Evolutionary conservation across 1,140 invertebrate species (phyloP).

Genomic region (Gryllus bimaculatus): DNA sequence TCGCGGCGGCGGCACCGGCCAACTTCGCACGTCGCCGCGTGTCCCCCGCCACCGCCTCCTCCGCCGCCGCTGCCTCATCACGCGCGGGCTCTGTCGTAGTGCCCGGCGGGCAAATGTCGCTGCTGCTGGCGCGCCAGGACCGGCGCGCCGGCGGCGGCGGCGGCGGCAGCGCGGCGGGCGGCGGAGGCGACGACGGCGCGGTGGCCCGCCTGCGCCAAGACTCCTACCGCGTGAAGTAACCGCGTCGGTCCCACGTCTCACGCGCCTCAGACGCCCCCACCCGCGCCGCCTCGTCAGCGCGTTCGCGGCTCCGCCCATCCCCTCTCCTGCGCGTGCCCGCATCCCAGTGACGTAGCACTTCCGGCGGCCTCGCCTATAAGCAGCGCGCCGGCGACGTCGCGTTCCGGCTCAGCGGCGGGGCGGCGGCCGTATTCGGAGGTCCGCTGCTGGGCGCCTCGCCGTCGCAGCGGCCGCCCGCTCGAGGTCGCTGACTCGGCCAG

Average conservation of each 20-base stretch:
- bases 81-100: background rate
- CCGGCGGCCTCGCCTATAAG: too few species aligned
- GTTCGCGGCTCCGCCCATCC: background rate
- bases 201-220: background rate
- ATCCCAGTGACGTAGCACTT: background rate
- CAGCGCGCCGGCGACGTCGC: background rate
- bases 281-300: background rate
- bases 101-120: background rate
- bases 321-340: background rate
- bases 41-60: too few species aligned
- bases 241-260: too few species aligned
- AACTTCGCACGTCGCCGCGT: too few species aligned
- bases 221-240: background rate
- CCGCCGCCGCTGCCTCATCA: background rate
- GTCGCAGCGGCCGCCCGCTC: too few species aligned
- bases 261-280: background rate
- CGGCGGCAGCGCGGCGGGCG: too few species aligned
- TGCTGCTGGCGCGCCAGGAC: background rate
- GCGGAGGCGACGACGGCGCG: background rate
- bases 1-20: too few species aligned
- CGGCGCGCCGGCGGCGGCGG: too few species aligned
- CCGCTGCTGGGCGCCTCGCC: too few species aligned
- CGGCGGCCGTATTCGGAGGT: background rate
- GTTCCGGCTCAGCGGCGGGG: too few species aligned
- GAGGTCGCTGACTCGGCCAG: background rate